These are phyloP conservation scores for Limnothrissa miodon DNA, from an alignment of 2,113 vertebrate species.

Conservation along the genomic window DNA sequence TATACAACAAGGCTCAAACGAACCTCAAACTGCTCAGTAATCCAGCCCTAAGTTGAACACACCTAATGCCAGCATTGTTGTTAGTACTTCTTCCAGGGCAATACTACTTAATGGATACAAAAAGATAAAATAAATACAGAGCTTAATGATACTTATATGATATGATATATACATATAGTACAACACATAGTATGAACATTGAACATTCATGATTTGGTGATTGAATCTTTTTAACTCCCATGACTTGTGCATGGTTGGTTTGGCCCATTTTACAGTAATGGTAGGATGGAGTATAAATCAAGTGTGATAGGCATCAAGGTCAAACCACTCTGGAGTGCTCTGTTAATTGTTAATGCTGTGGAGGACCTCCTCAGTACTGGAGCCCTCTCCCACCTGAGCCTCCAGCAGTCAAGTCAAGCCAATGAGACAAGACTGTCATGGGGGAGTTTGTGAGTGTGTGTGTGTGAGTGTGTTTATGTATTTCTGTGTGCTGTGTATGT, in stretches of 20 bases:
- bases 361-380: neutral
- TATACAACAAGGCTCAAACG: neutral
- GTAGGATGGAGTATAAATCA: neutral
- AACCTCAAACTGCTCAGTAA: neutral
- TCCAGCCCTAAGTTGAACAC: neutral
- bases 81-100: neutral
- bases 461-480: neutral
- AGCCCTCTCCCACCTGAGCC: neutral
- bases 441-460: neutral
- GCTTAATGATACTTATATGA: too few species aligned
- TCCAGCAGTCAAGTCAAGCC: neutral
- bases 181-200: too few species aligned
- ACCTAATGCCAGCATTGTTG: neutral
- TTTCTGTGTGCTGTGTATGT: neutral
- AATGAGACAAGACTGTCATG: neutral
- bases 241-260: neutral
- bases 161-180: neutral
- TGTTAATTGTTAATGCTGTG: conserved; percentile 2
- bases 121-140: neutral
- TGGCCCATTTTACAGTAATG: neutral
- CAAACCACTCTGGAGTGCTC: neutral
- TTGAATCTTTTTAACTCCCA: neutral
- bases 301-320: neutral
- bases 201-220: too few species aligned
- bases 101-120: neutral